Base-by-base conservation (phyloP, 2,113 vertebrate species). In the Myiopsitta monachus region DNA sequence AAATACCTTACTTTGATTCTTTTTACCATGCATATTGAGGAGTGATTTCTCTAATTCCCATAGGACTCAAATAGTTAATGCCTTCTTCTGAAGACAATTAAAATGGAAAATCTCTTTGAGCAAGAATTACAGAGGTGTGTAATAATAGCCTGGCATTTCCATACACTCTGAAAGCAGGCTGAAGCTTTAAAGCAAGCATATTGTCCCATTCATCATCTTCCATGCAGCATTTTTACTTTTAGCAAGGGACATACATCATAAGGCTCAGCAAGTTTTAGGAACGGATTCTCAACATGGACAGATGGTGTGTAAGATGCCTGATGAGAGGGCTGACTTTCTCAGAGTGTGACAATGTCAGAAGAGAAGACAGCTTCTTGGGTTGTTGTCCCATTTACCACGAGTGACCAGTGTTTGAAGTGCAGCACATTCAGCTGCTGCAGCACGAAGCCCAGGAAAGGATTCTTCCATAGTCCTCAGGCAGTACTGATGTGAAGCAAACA, bases 121-220 rank as follows among this genome's bases (percentile, higher is more conserved):
- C 61, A 90, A 69, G 88, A 88, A 67, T 87, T 84, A 47, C 75
- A 59, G 93, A 76, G 83, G 74, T 78, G 73, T 87, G 49, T 27
- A 72, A 47, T 67, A 66, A 77, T 61, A 83, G 80, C 83, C 78
- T 89, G 86, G 80, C 83, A 88, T 83, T 83, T 64, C 85, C 85
- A 81, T 59, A 78, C 14, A 8, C 85, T 83, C 92, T 41, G 73
- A 52, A 79, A 59, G 52, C 76, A 49, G 66, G 67, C 64, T 91
- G 84, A 77, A 51, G 93, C 52, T 94, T 59, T 83, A 43, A 76
- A 88, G 63, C 26, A 39, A 66, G 83, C 90, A 74, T 84, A 97
- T 95, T 96, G 94, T 67, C 67, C 93, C 76, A 91, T 95, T 72
- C 94, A 96, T 95, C 95, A 95, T 91, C 77, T 85, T 77, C 83